These are phyloP conservation scores for Drosophila affinis DNA, from an alignment of 2,888 invertebrate species.

Conservation along the genomic window DNA sequence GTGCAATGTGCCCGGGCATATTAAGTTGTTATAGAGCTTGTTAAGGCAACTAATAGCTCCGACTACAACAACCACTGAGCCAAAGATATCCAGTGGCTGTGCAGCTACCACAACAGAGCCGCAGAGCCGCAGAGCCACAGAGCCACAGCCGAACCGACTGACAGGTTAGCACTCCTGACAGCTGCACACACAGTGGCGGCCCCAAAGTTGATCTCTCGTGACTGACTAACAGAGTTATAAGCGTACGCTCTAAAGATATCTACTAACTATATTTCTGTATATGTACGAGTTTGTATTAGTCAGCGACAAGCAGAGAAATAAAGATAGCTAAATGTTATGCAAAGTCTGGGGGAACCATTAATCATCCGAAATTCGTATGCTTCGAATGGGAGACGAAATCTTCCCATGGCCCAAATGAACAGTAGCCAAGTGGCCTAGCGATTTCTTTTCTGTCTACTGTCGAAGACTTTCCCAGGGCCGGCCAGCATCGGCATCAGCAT, in stretches of 20 bases:
- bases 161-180: conserved; percentile 71
- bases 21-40: conserved; percentile 59
- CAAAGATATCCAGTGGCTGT: neutral
- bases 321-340: conserved; percentile 33
- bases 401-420: conserved; percentile 76
- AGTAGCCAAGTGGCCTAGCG: conserved; percentile 57
- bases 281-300: neutral
- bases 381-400: conserved; percentile 35
- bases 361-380: conserved; percentile 13
- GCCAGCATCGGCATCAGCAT: conserved; percentile 8
- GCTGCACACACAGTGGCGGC: conserved; percentile 60
- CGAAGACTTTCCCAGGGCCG: conserved; percentile 40
- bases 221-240: conserved; percentile 30
- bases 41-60: conserved; percentile 61
- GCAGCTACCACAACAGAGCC: conserved; percentile 9
- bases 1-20: conserved; percentile 35
- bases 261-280: neutral
- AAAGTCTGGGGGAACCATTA: conserved; percentile 22
- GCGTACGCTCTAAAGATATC: neutral
- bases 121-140: neutral
- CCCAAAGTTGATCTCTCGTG: conserved; percentile 13
- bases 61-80: conserved; percentile 34
- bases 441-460: conserved; percentile 16
- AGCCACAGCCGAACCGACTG: conserved; percentile 32
- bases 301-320: conserved; percentile 10